Conservation (phyloP, 2,797 vertebrate species). For the Phylloscopus collybita region DNA sequence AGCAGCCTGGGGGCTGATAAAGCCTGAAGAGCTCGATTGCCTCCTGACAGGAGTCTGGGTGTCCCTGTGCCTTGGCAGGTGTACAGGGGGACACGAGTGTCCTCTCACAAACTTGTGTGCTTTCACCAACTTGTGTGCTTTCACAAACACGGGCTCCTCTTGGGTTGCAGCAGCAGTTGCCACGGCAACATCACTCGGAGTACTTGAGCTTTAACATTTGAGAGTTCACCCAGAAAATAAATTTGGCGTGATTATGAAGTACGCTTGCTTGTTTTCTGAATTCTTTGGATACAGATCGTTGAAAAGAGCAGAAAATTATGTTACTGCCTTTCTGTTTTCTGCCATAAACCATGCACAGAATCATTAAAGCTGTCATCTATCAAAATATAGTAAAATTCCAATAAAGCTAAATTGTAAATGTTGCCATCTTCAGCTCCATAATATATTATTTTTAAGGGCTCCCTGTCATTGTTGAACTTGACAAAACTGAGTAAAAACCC, state of each 20-base stretch:
- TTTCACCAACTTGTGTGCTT: not conserved
- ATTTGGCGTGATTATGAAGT: conserved; percentile 32
- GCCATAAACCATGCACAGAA: conserved; percentile 21
- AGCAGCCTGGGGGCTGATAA: not conserved
- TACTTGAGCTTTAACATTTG: conserved; percentile 60
- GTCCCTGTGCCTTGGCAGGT: not conserved
- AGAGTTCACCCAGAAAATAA: conserved; percentile 67
- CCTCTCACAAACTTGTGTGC: not conserved
- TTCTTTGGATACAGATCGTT: not conserved
- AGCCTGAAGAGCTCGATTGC: fast-evolving
- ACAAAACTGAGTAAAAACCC: conserved; percentile 32
- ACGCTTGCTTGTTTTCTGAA: conserved; percentile 26
- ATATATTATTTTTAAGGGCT: conserved; percentile 26
- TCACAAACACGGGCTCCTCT: not conserved
- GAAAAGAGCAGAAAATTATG: conserved; percentile 25
- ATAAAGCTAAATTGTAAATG: conserved; percentile 36
- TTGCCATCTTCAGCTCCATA: conserved; percentile 10
- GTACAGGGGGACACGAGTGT: not conserved
- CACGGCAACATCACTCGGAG: conserved; percentile 37
- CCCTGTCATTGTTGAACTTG: not conserved
- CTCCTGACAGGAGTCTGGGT: not conserved
- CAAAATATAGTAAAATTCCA: conserved; percentile 50
- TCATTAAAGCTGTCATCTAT: conserved; percentile 51
- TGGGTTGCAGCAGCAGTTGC: conserved; percentile 25
- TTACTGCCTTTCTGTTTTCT: conserved; percentile 2